These are phyloP conservation scores for Turdus rufiventris DNA, from an alignment of 2,113 vertebrate species.

Conservation along the genomic window DNA sequence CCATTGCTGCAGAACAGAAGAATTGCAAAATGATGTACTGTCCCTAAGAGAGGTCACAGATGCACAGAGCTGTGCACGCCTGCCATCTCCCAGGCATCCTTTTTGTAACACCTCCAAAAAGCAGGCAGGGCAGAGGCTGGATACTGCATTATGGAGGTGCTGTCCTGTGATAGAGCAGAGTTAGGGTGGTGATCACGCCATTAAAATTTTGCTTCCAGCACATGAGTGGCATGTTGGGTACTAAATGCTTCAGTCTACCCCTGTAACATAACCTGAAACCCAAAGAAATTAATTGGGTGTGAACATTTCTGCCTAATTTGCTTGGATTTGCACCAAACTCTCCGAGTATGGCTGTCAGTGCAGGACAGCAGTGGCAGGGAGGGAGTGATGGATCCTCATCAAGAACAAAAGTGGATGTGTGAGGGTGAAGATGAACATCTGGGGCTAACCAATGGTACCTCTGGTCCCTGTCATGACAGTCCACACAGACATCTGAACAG, in stretches of 20 bases:
- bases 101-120: not conserved
- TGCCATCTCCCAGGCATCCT: not conserved
- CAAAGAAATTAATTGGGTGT: not conserved
- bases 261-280: not conserved
- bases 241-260: not conserved
- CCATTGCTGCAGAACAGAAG: not conserved
- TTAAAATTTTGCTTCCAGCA: not conserved
- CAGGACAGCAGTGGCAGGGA: not conserved
- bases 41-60: not conserved
- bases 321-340: not conserved
- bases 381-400: not conserved
- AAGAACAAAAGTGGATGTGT: not conserved
- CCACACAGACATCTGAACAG: not conserved
- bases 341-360: not conserved
- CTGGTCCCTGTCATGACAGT: not conserved
- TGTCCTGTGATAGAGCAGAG: not conserved
- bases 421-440: not conserved
- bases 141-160: not conserved
- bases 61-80: not conserved
- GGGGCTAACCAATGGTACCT: accelerated
- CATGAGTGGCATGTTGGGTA: not conserved
- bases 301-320: not conserved
- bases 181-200: not conserved
- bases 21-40: not conserved
- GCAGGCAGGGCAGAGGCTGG: not conserved